phyloP scores from a whole-genome alignment of 2,113 vertebrate species.

The Geococcyx californianus region DNA sequence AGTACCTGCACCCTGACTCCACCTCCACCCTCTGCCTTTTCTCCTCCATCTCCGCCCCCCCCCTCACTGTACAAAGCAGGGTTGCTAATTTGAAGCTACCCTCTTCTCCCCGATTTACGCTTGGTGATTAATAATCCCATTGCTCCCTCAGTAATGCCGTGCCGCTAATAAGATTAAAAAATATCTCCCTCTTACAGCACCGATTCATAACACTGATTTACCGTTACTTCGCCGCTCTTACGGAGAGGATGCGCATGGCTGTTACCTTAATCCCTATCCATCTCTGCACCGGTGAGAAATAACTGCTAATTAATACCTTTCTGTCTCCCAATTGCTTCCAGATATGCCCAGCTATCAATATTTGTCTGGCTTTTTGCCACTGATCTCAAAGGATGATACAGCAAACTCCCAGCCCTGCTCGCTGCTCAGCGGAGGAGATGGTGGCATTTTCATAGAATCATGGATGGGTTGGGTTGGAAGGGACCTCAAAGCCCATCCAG shows the following conservation, averaged over 20 bases:
- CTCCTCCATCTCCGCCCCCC: background rate
- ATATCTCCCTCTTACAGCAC: constrained; percentile 61
- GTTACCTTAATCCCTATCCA: constrained; percentile 71
- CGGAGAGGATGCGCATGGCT: background rate
- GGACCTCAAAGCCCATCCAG: too few species aligned
- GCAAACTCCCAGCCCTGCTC: background rate
- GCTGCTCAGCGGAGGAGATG: fast-evolving
- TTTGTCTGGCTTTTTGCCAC: background rate
- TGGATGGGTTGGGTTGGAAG: too few species aligned
- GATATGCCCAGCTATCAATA: background rate
- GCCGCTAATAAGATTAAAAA: constrained; percentile 75
- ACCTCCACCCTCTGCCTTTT: background rate
- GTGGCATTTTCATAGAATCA: background rate
- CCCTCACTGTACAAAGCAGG: background rate
- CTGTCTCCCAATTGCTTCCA: constrained; percentile 30
- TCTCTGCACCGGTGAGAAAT: constrained; percentile 38
- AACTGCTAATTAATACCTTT: constrained; percentile 72
- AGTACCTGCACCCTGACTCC: background rate
- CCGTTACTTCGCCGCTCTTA: background rate
- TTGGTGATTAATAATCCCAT: constrained; percentile 3
- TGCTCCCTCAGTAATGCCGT: background rate
- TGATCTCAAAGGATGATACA: background rate
- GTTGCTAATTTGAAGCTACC: background rate
- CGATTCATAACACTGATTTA: constrained; percentile 70
- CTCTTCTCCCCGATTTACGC: background rate